Base-by-base conservation (phyloP, 2,797 vertebrate species). In the Sylvia borin region DNA sequence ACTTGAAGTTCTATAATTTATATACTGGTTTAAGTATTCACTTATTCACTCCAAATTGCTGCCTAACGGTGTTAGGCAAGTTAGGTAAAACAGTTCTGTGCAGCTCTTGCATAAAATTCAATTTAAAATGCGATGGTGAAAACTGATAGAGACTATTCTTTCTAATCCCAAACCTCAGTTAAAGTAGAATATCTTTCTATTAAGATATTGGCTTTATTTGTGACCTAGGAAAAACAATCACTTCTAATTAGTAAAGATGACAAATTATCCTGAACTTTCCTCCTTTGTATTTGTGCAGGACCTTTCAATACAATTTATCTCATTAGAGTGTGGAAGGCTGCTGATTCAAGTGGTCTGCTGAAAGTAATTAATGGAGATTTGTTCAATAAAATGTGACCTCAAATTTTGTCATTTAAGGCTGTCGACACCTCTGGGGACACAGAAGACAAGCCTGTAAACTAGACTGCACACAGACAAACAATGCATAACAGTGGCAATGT, bases 221-320 rank as follows among this genome's bases (percentile, higher is more conserved):
- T 94, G 91, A 96, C 65, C 65, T 61, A 71, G 60, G 40, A 90
- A 96, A 98, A 97, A 94, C 95, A 97, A 98, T 97, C 93, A 97
- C 97, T 98, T 98, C 97, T 98, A 98, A 98, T 98, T 98, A 98
- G 93, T 96, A 98, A 97, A 97, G 96, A 97, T 96, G 97, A 95
- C 94, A 98, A 97, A 98, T 97, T 97, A 98, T 75, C 97, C 97
- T 57, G 43, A 95, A 88, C 87, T 96, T 97, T 97, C 96, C 91
- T 96, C 74, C 88, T 88, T 82, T 72, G 84, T 93, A 96, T 98
- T 98, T 98, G 78, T 84, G 95, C 96, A 64, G 86, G 88, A 95
- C 68, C 85, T 97, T 93, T 97, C 92, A 92, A 96, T 96, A 93
- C 61, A 94, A 65, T 73, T 81, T 96, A 97, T 87, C 93, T 98